A percentile compares a stretch with the other conserved stretches of the same genome.
Conservation (phyloP, 2,888 invertebrate species). For the Ophraella communa region DNA sequence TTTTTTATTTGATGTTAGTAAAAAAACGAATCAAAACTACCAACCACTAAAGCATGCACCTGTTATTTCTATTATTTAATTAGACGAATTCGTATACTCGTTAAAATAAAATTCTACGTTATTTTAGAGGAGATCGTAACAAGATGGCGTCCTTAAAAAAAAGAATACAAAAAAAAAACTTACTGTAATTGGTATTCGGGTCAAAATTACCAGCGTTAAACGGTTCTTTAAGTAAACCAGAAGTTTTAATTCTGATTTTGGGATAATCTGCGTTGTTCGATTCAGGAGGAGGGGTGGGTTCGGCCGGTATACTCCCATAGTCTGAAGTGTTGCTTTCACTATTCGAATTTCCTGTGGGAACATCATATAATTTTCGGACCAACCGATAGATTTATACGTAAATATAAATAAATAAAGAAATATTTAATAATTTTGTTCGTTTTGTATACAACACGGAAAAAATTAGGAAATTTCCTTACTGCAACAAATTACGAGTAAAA, state of each 20-base stretch:
- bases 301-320: constrained; percentile 52
- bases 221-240: constrained; percentile 52
- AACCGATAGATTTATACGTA: too few species aligned
- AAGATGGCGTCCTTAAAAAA: background rate
- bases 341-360: constrained; percentile 29
- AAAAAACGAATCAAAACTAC: background rate
- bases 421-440: too few species aligned
- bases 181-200: constrained; percentile 45
- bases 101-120: too few species aligned
- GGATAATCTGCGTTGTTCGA: constrained; percentile 54
- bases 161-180: constrained; percentile 21
- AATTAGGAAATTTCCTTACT: background rate
- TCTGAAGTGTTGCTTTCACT: constrained; percentile 39
- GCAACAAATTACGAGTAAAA: background rate
- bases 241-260: constrained; percentile 57
- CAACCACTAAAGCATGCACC: background rate
- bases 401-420: background rate
- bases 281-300: constrained; percentile 55
- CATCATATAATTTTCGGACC: too few species aligned
- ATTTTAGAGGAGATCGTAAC: too few species aligned
- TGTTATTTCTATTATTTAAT: too few species aligned
- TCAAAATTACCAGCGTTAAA: constrained; percentile 56
- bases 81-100: too few species aligned
- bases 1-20: background rate
- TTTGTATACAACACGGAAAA: background rate